Evolutionary conservation across 53 echinoderm and acorn worm genomes (phyloP), one percentile per base, ranked within the genome.

Genomic region (Stichopus horrens): DNA sequence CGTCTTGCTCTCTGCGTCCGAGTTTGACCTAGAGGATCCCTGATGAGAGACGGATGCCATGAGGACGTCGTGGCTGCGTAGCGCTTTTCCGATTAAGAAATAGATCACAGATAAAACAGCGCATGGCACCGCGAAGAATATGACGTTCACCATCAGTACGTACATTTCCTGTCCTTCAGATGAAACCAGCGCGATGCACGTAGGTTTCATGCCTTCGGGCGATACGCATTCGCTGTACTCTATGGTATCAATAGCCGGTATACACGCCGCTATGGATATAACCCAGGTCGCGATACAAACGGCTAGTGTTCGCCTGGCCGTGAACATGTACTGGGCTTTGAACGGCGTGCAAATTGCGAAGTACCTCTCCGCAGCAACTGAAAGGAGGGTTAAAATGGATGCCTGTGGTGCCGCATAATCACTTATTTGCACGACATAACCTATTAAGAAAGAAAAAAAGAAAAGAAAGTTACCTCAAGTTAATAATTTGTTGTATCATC

Each of bases 311-410:
- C 94, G 74, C 21, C 89, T 85, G 10, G 94, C 90, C 9, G 96
- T 96, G 88, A 94, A 96, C 67, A 93, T 91, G 76, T 94, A 94
- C 76, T 93, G 91, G 20, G 93, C 96, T 76, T 93, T 93, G 76
- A 96, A 92, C 16, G 96, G 96, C 57, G 93, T 94, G 68, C 96
- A 96, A 83, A 96, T 94, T 74, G 92, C 96, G 84, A 92, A 94
- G 75, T 96, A 94, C 0, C 96, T 86, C 68, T 96, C 96, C 22
- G 93, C 92, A 18, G 96, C 93, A 16, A 96, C 93, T 57, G 94
- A 93, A 7, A 94, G 81, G 16, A 94, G 91, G n/a, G 96, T 96
- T 55, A 96, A 81, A 82, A 93, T 92, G 6, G 94, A 93, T 4
- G 96, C 94, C 6, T 90, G 92, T 10, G 93, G 92, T 0, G 94